Conservation (phyloP, 2,888 invertebrate species). For the Trichopria drosophilae region DNA sequence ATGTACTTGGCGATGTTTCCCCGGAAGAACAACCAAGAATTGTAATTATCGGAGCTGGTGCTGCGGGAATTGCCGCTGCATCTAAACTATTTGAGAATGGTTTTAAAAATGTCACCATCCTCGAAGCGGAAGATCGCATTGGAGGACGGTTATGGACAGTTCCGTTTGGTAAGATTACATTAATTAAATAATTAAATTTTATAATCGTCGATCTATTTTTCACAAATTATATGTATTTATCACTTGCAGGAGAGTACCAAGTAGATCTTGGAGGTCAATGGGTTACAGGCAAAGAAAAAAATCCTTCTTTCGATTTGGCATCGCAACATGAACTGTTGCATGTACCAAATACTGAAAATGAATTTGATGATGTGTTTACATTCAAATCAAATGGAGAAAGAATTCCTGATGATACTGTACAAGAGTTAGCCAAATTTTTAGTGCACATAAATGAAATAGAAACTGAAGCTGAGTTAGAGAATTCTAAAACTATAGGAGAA, state of each 20-base stretch:
- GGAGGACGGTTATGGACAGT: constrained; percentile 59
- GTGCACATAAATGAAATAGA: neutral
- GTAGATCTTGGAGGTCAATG: constrained; percentile 48
- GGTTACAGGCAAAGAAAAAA: constrained; percentile 44
- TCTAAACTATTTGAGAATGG: constrained; percentile 58
- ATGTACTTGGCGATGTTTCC: too few species aligned
- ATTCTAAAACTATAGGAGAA: too few species aligned
- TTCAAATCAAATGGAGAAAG: constrained; percentile 2
- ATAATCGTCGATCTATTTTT: neutral
- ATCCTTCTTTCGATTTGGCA: constrained; percentile 44
- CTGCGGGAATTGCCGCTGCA: constrained; percentile 64
- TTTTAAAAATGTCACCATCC: constrained; percentile 58
- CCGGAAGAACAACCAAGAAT: constrained; percentile 44
- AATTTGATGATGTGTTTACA: neutral
- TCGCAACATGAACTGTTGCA: constrained; percentile 41
- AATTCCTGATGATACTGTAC: neutral
- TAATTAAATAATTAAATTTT: neutral
- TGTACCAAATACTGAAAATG: constrained; percentile 17
- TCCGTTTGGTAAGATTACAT: constrained; percentile 51
- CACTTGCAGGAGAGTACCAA: constrained; percentile 36
- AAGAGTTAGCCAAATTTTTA: neutral
- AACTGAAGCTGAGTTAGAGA: too few species aligned
- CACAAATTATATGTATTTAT: neutral
- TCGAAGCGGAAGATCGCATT: constrained; percentile 59
- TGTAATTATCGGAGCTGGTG: constrained; percentile 63